Percentiles rank a stretch among this genome's conserved stretches.
Evolutionary conservation across 35 echinoderm and acorn worm species (phyloP).

Genomic region (Apostichopus californicus): DNA sequence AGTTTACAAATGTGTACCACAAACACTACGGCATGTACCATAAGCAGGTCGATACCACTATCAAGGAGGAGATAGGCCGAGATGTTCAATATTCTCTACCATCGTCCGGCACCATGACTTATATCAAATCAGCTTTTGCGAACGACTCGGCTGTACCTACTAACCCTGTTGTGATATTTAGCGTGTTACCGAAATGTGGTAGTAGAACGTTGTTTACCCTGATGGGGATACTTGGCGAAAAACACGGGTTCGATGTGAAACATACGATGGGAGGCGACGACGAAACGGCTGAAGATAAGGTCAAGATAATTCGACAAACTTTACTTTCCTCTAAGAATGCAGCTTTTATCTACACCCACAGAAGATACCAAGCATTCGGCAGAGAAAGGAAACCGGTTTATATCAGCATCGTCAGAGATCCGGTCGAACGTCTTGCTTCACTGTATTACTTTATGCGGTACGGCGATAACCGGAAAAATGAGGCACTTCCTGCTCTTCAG

Average conservation of each 20-base stretch:
- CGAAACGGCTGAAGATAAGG: constrained; percentile 24
- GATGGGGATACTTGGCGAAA: neutral
- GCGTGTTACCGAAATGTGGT: constrained; percentile 36
- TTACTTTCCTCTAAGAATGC: constrained; percentile 5
- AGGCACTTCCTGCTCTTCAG: neutral
- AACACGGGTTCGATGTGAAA: neutral
- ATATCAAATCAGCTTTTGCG: too few species aligned
- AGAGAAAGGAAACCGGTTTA: neutral
- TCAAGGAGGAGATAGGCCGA: too few species aligned
- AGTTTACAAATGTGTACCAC: neutral
- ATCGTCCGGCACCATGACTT: too few species aligned
- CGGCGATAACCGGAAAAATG: neutral
- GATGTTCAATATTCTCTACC: neutral
- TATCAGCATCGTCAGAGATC: constrained; percentile 45
- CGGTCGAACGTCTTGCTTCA: constrained; percentile 27
- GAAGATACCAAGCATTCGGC: neutral
- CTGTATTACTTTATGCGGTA: constrained; percentile 51
- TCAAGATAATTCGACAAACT: constrained; percentile 4
- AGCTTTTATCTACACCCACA: constrained; percentile 25
- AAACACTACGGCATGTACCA: neutral
- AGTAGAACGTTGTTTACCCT: constrained; percentile 13
- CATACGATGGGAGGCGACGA: constrained; percentile 3
- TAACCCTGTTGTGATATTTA: constrained; percentile 20
- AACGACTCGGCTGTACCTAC: neutral
- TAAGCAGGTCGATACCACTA: too few species aligned